Evolutionary conservation across 2,113 vertebrate species (phyloP).

Genomic region (Osmerus eperlanus): DNA sequence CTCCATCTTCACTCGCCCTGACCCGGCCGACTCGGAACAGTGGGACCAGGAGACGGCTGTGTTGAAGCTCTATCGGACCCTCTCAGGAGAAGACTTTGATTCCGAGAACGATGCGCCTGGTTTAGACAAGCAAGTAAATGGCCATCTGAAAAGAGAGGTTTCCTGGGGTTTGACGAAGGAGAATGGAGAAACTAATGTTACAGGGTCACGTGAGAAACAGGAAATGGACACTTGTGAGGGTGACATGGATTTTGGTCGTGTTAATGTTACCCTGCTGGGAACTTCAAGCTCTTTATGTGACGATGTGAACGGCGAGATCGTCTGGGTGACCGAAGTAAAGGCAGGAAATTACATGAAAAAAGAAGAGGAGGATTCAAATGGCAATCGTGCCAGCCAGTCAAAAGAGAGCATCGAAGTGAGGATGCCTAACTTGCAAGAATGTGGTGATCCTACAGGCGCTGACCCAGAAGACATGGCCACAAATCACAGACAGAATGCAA

Average conservation of each 20-base stretch:
- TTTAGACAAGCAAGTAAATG: conserved; percentile 22
- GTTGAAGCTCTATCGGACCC: conserved; percentile 70
- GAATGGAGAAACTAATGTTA: conserved; percentile 4
- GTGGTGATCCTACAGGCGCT: not conserved
- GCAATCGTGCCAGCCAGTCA: conserved; percentile 8
- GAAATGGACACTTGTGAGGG: not conserved
- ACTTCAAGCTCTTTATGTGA: conserved; percentile 5
- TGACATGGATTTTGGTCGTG: not conserved
- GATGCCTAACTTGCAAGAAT: not conserved
- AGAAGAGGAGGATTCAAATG: conserved; percentile 47
- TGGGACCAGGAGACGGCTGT: conserved; percentile 64
- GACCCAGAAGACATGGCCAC: not conserved
- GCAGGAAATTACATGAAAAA: conserved; percentile 71
- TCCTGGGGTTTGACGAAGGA: conserved; percentile 4
- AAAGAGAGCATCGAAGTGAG: conserved; percentile 1
- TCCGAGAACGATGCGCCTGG: conserved; percentile 7
- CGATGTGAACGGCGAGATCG: conserved; percentile 57
- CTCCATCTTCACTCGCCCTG: conserved; percentile 58
- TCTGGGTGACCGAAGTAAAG: conserved; percentile 65
- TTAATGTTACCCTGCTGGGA: not conserved
- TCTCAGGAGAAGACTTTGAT: conserved; percentile 32
- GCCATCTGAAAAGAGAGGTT: conserved; percentile 15
- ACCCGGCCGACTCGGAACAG: conserved; percentile 45
- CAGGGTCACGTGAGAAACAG: conserved; percentile 18
- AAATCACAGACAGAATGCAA: not conserved